phyloP scores from a whole-genome alignment of 2,113 vertebrate species.

The Oncorhynchus masou region DNA sequence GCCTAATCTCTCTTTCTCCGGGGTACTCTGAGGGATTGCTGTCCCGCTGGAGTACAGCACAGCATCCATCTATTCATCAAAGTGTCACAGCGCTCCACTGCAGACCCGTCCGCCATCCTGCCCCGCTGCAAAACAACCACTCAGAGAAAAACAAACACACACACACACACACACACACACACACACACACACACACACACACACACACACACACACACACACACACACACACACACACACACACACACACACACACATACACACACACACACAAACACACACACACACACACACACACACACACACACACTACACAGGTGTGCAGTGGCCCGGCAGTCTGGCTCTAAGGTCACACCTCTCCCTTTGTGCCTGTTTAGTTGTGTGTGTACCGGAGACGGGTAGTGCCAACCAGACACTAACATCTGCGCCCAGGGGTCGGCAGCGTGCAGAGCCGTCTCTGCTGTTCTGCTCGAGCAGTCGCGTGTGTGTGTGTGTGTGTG shows the following conservation, averaged over 20 bases:
- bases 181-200: not conserved
- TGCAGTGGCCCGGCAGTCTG: conserved; percentile 44
- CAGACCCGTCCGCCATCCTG: conserved; percentile 32
- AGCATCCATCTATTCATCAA: conserved; percentile 70
- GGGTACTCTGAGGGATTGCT: conserved; percentile 48
- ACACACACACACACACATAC: conserved; percentile 34
- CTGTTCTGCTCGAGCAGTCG: not conserved
- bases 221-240: conserved; percentile 36
- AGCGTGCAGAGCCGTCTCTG: conserved; percentile 34
- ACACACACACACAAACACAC: conserved; percentile 22
- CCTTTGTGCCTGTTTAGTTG: conserved; percentile 44
- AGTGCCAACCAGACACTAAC: conserved; percentile 44
- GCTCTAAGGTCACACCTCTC: conserved; percentile 59
- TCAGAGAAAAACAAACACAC: conserved; percentile 59
- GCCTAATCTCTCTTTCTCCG: not conserved
- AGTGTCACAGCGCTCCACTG: conserved; percentile 60
- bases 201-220: conserved; percentile 37
- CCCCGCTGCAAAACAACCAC: conserved; percentile 61
- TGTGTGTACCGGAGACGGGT: conserved; percentile 11
- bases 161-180: conserved; percentile 31
- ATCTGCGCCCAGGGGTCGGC: conserved; percentile 33
- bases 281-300: not conserved
- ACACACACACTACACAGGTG: not conserved
- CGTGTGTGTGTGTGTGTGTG: conserved; percentile 12
- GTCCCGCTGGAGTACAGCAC: conserved; percentile 50